A percentile compares a stretch with the other conserved stretches of the same genome.
Evolutionary conservation across 1,140 invertebrate genomes (phyloP).

Genomic region (Episyrphus balteatus): DNA sequence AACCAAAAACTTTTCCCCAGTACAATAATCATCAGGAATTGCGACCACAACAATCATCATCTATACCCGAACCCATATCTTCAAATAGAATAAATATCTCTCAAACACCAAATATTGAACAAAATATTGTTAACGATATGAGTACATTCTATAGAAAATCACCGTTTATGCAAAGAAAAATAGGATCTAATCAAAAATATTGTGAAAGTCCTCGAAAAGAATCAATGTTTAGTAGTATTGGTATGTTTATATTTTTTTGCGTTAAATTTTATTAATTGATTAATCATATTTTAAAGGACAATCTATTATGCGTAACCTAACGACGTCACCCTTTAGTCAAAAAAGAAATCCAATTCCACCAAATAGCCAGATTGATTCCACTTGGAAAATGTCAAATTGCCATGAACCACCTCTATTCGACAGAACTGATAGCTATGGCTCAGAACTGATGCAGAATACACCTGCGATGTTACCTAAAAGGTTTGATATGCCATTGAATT

Average conservation of each 20-base stretch:
- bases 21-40: background rate
- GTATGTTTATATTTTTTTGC: slow-evolving; percentile 8
- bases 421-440: slow-evolving; percentile 5
- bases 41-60: background rate
- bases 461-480: slow-evolving; percentile 17
- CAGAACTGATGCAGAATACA: slow-evolving; percentile 8
- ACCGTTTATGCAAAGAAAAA: slow-evolving; percentile 31
- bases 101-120: background rate
- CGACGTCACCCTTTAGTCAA: slow-evolving; percentile 34
- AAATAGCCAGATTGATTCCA: slow-evolving; percentile 10
- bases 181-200: slow-evolving; percentile 14
- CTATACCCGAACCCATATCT: background rate
- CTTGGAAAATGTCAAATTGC: slow-evolving; percentile 7
- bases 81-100: background rate
- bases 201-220: slow-evolving; percentile 33
- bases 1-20: background rate
- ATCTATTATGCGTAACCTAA: slow-evolving; percentile 31
- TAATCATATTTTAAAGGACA: slow-evolving; percentile 14
- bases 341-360: slow-evolving; percentile 20
- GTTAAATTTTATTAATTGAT: too few relatives aligned
- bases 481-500: slow-evolving; percentile 5
- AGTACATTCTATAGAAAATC: slow-evolving; percentile 30
- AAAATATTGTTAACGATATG: slow-evolving; percentile 9
- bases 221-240: slow-evolving; percentile 31
- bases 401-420: slow-evolving; percentile 11